These are phyloP conservation scores for Prinia subflava DNA, from an alignment of 2,113 vertebrate species.

Conservation along the genomic window DNA sequence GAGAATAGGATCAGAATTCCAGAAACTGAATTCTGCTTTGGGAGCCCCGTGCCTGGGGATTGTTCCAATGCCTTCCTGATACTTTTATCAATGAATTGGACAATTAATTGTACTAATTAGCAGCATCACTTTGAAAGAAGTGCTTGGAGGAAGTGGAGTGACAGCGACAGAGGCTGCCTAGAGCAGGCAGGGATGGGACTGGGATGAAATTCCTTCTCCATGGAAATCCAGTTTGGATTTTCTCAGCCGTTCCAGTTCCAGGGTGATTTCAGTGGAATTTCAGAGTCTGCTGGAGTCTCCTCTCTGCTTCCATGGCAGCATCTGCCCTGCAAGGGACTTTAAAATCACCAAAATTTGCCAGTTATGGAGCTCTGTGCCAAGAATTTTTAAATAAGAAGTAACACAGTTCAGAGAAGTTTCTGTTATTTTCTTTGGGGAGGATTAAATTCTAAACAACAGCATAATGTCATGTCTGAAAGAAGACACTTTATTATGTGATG, in stretches of 20 bases:
- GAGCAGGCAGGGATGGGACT: not conserved
- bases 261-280: not conserved
- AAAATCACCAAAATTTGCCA: not conserved
- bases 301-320: not conserved
- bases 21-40: not conserved
- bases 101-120: conserved; percentile 43
- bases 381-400: not conserved
- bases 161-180: not conserved
- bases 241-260: not conserved
- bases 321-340: not conserved
- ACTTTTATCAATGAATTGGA: conserved; percentile 20
- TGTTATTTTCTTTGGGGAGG: not conserved
- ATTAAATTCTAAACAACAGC: conserved; percentile 1
- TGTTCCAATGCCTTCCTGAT: not conserved
- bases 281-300: not conserved
- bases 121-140: not conserved
- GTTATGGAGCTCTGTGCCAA: not conserved
- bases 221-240: not conserved
- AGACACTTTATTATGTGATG: not conserved
- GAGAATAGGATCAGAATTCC: conserved; percentile 9
- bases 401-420: not conserved
- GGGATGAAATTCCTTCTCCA: not conserved
- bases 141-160: not conserved
- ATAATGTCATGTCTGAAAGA: not conserved
- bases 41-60: conserved; percentile 6